phyloP scores from a whole-genome alignment of 2,113 vertebrate species.

The Pardalotus punctatus region DNA sequence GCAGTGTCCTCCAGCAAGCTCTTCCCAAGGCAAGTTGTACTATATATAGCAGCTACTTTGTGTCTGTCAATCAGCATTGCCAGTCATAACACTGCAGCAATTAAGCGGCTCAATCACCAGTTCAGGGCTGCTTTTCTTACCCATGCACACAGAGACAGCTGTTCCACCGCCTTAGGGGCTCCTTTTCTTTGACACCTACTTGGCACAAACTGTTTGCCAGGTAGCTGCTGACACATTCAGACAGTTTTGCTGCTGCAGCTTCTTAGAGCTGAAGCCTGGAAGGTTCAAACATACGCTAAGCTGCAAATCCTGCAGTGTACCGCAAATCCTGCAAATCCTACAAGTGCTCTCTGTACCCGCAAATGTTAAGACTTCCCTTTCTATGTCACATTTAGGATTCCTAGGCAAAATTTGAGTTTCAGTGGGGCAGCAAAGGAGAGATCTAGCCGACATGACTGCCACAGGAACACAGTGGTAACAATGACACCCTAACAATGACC shows the following conservation, averaged over 20 bases:
- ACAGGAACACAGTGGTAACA: background rate
- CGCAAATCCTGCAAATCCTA: background rate
- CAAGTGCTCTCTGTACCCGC: background rate
- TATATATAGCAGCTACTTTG: background rate
- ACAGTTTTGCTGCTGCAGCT: background rate
- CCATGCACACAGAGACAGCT: background rate
- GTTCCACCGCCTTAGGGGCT: background rate
- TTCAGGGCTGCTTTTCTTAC: background rate
- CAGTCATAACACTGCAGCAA: background rate
- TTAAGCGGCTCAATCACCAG: background rate
- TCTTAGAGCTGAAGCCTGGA: background rate
- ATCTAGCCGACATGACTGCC: background rate
- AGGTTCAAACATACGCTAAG: background rate
- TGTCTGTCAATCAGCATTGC: background rate
- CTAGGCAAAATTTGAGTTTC: background rate
- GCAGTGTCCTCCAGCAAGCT: background rate
- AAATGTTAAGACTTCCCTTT: background rate
- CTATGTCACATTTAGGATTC: background rate
- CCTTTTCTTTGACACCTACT: conserved; percentile 7
- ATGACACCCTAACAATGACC: background rate
- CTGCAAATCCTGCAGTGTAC: background rate
- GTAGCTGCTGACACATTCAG: background rate
- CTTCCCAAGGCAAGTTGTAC: background rate
- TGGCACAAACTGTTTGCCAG: background rate
- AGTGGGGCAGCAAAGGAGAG: background rate